Conservation (phyloP, 2,888 invertebrate genomes). For the Spisula subtruncata region DNA sequence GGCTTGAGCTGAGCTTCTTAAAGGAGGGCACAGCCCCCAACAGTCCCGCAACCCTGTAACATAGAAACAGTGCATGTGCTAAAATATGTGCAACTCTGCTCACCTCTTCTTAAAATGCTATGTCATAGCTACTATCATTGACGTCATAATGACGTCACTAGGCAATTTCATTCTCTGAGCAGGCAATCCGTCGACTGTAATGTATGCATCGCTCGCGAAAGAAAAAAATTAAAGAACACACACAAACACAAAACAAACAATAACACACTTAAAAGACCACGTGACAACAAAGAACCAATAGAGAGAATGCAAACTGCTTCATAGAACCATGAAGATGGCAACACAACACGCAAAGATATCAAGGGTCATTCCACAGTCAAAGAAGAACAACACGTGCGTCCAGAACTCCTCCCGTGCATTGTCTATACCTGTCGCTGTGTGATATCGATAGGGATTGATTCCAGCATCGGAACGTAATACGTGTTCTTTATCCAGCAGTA, state of each 20-base stretch:
- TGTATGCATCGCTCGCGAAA: neutral
- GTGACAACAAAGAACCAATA: neutral
- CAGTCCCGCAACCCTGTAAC: constrained; percentile 71
- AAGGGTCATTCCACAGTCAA: neutral
- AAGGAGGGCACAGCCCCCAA: constrained; percentile 81
- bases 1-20: constrained; percentile 82
- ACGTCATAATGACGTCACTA: neutral
- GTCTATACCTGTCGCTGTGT: constrained; percentile 67
- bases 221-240: neutral
- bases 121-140: neutral
- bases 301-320: neutral
- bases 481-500: constrained; percentile 85
- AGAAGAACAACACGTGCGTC: neutral
- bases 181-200: neutral
- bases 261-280: neutral
- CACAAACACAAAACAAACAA: constrained; percentile 7
- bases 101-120: neutral
- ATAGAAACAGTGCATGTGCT: constrained; percentile 31
- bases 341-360: neutral
- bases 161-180: neutral
- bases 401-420: neutral
- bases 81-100: neutral
- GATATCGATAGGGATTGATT: constrained; percentile 80
- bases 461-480: constrained; percentile 83
- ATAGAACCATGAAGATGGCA: constrained; percentile 25